These are phyloP conservation scores for Armadillidium nasatum DNA, from an alignment of 1,140 invertebrate species.

Conservation along the genomic window DNA sequence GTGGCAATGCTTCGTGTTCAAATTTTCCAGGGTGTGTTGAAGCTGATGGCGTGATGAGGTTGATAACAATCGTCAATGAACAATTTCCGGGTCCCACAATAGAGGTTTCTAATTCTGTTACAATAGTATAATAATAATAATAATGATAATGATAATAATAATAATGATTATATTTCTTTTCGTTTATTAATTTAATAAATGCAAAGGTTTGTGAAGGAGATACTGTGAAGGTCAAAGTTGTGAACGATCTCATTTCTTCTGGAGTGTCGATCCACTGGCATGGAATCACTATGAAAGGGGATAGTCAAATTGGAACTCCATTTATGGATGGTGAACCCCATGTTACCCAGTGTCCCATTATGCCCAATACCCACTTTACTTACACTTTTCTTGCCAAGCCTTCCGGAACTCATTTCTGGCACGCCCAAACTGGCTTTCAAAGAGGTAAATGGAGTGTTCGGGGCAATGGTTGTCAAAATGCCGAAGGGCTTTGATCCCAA, in stretches of 20 bases:
- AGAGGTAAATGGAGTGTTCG: slow-evolving; percentile 73
- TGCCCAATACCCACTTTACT: slow-evolving; percentile 70
- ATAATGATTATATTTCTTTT: no score
- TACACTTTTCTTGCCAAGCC: slow-evolving; percentile 50
- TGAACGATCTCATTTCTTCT: slow-evolving; percentile 72
- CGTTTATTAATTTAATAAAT: no score
- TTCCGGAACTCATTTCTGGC: slow-evolving; percentile 81
- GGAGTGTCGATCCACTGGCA: slow-evolving; percentile 82
- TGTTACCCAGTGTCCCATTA: slow-evolving; percentile 84
- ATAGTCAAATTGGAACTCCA: slow-evolving; percentile 57
- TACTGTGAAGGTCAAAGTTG: slow-evolving; percentile 74
- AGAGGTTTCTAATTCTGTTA: slow-evolving; percentile 56
- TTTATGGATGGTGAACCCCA: slow-evolving; percentile 87
- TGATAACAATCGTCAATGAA: slow-evolving; percentile 73
- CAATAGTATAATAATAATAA: no score
- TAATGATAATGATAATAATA: no score
- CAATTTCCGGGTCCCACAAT: slow-evolving; percentile 79
- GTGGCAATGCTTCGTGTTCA: not conserved
- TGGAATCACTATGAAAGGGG: slow-evolving; percentile 66
- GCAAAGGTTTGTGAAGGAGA: slow-evolving; percentile 76
- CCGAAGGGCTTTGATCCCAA: slow-evolving; percentile 66
- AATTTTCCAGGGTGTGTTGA: slow-evolving; percentile 66
- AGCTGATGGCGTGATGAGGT: slow-evolving; percentile 69
- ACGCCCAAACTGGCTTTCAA: slow-evolving; percentile 78
- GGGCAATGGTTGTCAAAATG: slow-evolving; percentile 70